These are phyloP conservation scores for Porites evermanni DNA, from an alignment of 92 coral and sea anemone genomes.

Conservation along the genomic window DNA sequence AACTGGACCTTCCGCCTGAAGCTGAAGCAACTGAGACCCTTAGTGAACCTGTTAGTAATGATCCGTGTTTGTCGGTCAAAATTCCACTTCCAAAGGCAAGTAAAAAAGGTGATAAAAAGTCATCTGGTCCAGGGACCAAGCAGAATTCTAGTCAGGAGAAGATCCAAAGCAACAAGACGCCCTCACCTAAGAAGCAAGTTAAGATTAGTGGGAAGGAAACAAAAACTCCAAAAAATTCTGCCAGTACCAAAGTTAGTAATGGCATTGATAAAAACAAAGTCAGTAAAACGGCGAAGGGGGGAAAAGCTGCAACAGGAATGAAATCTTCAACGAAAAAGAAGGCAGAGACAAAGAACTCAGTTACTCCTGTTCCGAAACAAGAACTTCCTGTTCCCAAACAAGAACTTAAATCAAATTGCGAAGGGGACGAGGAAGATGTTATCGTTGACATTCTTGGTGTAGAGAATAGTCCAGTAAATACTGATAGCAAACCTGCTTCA, in stretches of 20 bases:
- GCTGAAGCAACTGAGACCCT: slow-evolving; percentile 12
- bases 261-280: slow-evolving; percentile 40
- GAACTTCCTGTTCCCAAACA: slow-evolving; percentile 5
- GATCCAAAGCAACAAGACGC: slow-evolving; percentile 33
- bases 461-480: slow-evolving; percentile 62
- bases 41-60: slow-evolving; percentile 7
- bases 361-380: not conserved
- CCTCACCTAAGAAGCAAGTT: slow-evolving; percentile 34
- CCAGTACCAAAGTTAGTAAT: not conserved
- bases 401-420: slow-evolving; percentile 45
- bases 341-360: slow-evolving; percentile 18
- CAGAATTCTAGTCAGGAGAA: slow-evolving; percentile 19
- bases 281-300: slow-evolving; percentile 35
- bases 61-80: not conserved
- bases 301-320: slow-evolving; percentile 23
- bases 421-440: slow-evolving; percentile 77
- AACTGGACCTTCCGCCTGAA: slow-evolving; percentile 12
- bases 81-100: slow-evolving; percentile 34
- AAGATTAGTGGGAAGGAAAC: slow-evolving; percentile 59
- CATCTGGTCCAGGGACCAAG: slow-evolving; percentile 21
- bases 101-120: slow-evolving; percentile 56
- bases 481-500: slow-evolving; percentile 36
- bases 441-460: slow-evolving; percentile 77
- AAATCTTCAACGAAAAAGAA: slow-evolving; percentile 31
- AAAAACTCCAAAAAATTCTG: slow-evolving; percentile 1